Evolutionary conservation across 2,113 vertebrate species (phyloP), one percentile per base, ranked within the genome.

Genomic region (Lagenorhynchus albirostris): DNA sequence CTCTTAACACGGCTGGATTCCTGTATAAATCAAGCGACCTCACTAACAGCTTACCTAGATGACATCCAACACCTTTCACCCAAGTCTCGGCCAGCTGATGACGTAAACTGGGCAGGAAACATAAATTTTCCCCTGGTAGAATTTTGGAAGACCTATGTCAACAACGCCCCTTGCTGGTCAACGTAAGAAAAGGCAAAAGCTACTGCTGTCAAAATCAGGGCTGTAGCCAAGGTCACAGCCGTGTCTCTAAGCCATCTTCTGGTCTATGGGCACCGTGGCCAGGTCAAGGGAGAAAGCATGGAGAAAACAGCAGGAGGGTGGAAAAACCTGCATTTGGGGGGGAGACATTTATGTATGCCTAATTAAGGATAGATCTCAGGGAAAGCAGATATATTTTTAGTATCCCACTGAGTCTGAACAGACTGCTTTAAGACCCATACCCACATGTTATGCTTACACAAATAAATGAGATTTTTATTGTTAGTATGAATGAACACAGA

Each of bases 141-240:
- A 55, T 85, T 96, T 67, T 26, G 76, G 44, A 65, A 96, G 93
- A 95, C 67, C 62, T 97, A 65, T 89, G 91, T 83, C 91, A 96
- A 96, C 80, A 98, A 65, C 84, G 81, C 97, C 98, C 96, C 97
- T 96, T 97, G 89, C 97, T 97, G 98, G 97, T 60, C 87, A 93
- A 89, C 13, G 31, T 13, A 50, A 96, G 94, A 88, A 97, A 98
- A 38, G 38, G 47, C 97, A 97, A 68, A 68, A 85, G 50, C 67
- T 74, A 60, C 4, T 50, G 50, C 55, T 17, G 41, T 77, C 41
- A 90, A 26, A 90, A 95, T 55, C 67, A 77, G 26, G 53, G 13
- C 38, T 95, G 36, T 21, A 58, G 44, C 31, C 94, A 89, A 95
- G 44, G 96, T 96, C 87, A 79, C 38, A 88, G 84, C 21, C 53